Conservation (phyloP, 1,140 invertebrate species). For the Formica exsecta region DNA sequence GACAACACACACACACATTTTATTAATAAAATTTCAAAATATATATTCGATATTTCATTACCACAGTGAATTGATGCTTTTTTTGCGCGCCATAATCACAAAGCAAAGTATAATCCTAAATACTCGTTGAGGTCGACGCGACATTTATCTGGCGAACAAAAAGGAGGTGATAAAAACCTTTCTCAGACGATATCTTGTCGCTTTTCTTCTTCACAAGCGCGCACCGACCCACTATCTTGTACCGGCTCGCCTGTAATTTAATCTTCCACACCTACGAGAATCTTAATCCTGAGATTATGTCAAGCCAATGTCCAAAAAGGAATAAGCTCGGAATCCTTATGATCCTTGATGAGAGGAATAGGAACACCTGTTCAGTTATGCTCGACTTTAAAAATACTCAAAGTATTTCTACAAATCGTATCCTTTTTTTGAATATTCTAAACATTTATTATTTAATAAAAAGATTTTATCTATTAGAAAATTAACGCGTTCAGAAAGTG, state of each 20-base stretch:
- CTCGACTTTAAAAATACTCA: neutral
- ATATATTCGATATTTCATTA: slow-evolving; percentile 8
- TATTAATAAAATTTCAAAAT: slow-evolving; percentile 46
- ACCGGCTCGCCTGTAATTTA: slow-evolving; percentile 77
- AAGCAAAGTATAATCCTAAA: slow-evolving; percentile 45
- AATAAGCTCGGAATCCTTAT: slow-evolving; percentile 62
- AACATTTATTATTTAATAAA: slow-evolving; percentile 14
- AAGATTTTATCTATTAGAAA: neutral
- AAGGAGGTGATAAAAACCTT: slow-evolving; percentile 24
- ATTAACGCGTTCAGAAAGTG: neutral
- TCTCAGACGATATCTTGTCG: slow-evolving; percentile 29
- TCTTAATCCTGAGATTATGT: slow-evolving; percentile 82
- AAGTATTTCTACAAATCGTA: neutral
- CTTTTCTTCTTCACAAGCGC: slow-evolving; percentile 31
- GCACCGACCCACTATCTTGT: slow-evolving; percentile 2
- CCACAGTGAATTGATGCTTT: neutral
- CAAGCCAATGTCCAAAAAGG: slow-evolving; percentile 76
- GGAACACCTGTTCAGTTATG: neutral
- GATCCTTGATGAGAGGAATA: slow-evolving; percentile 65
- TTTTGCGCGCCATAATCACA: neutral
- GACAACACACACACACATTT: too few species aligned
- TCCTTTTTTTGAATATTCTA: neutral
- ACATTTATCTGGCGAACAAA: slow-evolving; percentile 48
- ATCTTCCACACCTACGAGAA: slow-evolving; percentile 81
- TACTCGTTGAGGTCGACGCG: slow-evolving; percentile 21